Evolutionary conservation across 1,140 invertebrate genomes (phyloP).

Genomic region (Caerostris extrusa): DNA sequence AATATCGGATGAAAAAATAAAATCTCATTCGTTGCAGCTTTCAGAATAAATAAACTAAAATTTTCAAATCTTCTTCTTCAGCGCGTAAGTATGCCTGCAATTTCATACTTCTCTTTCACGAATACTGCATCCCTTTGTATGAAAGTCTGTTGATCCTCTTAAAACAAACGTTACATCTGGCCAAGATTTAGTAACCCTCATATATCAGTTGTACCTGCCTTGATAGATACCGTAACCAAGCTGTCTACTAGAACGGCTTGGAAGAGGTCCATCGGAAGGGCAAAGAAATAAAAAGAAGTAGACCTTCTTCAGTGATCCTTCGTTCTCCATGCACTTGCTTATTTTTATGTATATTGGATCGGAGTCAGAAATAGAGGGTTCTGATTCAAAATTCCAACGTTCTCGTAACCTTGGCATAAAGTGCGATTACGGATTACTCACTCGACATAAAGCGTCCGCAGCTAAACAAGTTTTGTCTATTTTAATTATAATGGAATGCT

Average conservation of each 20-base stretch:
- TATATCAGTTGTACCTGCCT: background rate
- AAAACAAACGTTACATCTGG: constrained; percentile 20
- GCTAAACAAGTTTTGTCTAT: constrained; percentile 21
- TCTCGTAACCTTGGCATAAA: constrained; percentile 44
- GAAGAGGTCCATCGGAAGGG: constrained; percentile 35
- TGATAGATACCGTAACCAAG: constrained; percentile 22
- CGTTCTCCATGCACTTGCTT: constrained; percentile 47
- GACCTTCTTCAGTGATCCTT: background rate
- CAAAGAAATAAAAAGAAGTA: background rate
- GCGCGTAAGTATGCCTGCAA: background rate
- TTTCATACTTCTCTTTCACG: background rate
- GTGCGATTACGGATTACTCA: constrained; percentile 40
- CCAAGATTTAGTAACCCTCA: background rate
- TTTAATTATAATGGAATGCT: constrained; percentile 43
- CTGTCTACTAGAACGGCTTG: constrained; percentile 48
- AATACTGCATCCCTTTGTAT: background rate
- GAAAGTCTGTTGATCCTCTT: constrained; percentile 7
- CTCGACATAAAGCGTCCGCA: constrained; percentile 2
- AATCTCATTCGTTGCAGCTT: too few species aligned
- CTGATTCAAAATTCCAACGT: constrained; percentile 32
- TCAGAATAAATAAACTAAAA: too few species aligned
- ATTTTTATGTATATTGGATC: constrained; percentile 53
- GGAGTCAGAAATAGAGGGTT: constrained; percentile 54
- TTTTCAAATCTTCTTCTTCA: background rate
- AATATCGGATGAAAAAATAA: too few species aligned